Percentiles rank a stretch among this genome's conserved stretches.
These are phyloP conservation scores for Macrochelys suwanniensis DNA, from an alignment of 2,797 vertebrate genomes.

Conservation along the genomic window DNA sequence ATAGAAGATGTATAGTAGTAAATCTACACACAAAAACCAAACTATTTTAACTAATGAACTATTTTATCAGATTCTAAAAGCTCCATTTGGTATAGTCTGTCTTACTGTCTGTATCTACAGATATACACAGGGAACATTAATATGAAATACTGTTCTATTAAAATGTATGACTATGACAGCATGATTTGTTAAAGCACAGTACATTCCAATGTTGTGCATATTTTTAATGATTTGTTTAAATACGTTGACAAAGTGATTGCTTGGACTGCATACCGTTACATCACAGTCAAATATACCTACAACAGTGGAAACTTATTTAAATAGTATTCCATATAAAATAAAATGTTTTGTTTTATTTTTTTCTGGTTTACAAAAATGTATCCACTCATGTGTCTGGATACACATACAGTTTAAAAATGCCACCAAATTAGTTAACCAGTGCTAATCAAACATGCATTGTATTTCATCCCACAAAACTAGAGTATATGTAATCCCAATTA, in stretches of 20 bases:
- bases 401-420: background rate
- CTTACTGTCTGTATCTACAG: background rate
- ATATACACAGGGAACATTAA: background rate
- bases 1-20: background rate
- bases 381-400: background rate
- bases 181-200: background rate
- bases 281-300: background rate
- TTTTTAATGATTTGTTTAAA: background rate
- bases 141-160: background rate
- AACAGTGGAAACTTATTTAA: background rate
- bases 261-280: background rate
- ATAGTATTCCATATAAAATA: background rate
- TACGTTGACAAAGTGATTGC: background rate
- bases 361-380: background rate
- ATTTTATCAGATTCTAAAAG: background rate
- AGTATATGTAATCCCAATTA: background rate
- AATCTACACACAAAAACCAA: background rate
- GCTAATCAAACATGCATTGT: background rate
- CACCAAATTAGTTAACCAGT: background rate
- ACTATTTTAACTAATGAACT: background rate
- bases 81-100: background rate
- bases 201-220: background rate
- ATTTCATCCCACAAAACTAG: background rate
- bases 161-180: background rate
- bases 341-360: background rate